These are phyloP conservation scores for Nymphalis io DNA, from an alignment of 1,140 invertebrate species.

Conservation along the genomic window DNA sequence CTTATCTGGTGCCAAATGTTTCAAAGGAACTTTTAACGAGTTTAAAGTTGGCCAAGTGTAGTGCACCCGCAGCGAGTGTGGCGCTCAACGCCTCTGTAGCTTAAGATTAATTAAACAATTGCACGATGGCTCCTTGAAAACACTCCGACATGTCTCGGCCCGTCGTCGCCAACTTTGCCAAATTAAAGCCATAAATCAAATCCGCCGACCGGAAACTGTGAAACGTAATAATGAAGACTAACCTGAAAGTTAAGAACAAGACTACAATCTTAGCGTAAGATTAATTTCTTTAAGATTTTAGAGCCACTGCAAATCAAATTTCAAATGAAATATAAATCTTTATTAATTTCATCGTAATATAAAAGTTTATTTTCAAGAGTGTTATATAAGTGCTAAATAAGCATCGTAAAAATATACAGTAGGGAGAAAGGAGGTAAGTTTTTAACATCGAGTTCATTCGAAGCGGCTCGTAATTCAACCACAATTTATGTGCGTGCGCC, in stretches of 20 bases:
- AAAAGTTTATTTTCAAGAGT: slow-evolving; percentile 8
- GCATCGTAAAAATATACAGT: slow-evolving; percentile 54
- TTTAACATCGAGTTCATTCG: slow-evolving; percentile 55
- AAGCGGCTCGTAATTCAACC: slow-evolving; percentile 63
- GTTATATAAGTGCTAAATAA: slow-evolving; percentile 11
- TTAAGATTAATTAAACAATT: slow-evolving; percentile 81
- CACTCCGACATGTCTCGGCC: slow-evolving; percentile 79
- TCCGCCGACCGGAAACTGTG: slow-evolving; percentile 73
- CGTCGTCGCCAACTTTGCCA: slow-evolving; percentile 78
- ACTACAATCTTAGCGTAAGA: slow-evolving; percentile 48
- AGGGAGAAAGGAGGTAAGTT: slow-evolving; percentile 56
- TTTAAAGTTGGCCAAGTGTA: slow-evolving; percentile 79
- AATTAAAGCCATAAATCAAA: slow-evolving; percentile 81
- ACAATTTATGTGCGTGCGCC: slow-evolving; percentile 76
- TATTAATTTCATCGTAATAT: neutral
- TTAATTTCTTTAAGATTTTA: slow-evolving; percentile 40
- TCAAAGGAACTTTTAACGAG: slow-evolving; percentile 80
- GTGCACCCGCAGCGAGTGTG: slow-evolving; percentile 67
- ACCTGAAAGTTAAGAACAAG: slow-evolving; percentile 55
- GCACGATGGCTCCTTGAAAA: slow-evolving; percentile 79
- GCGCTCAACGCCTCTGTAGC: slow-evolving; percentile 62
- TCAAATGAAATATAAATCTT: neutral
- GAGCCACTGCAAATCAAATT: slow-evolving; percentile 4
- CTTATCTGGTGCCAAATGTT: slow-evolving; percentile 80
- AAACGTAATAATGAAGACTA: slow-evolving; percentile 76